Evolutionary conservation across 53 echinoderm and acorn worm genomes (phyloP).

Genomic region (Paelopatides confundens): DNA sequence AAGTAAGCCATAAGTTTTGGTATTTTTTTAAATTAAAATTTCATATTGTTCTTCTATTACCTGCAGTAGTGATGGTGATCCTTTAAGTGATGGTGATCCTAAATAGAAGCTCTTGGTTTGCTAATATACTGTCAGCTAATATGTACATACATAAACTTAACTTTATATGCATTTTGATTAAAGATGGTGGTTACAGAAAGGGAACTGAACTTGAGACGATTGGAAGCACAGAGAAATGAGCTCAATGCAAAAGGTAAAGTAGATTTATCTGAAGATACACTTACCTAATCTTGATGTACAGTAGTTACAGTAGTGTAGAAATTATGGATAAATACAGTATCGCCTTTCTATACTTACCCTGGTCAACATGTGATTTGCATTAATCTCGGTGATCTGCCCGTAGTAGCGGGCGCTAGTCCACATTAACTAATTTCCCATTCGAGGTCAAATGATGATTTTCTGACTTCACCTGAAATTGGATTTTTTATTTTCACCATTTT

Average conservation of each 20-base stretch:
- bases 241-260: constrained; percentile 92
- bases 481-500: too few relatives aligned
- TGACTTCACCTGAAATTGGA: too few relatives aligned
- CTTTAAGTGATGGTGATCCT: not conserved
- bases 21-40: too few relatives aligned
- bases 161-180: not conserved
- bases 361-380: too few relatives aligned
- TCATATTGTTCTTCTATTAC: too few relatives aligned
- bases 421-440: too few relatives aligned
- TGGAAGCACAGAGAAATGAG: constrained; percentile 98
- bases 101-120: not conserved
- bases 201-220: constrained; percentile 87
- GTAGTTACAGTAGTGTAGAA: too few relatives aligned
- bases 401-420: too few relatives aligned
- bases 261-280: not conserved
- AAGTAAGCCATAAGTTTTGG: too few relatives aligned
- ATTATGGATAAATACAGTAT: not conserved
- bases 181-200: constrained; percentile 96
- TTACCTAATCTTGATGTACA: not conserved
- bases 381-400: too few relatives aligned
- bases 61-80: not conserved
- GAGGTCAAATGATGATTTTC: too few relatives aligned
- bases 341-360: not conserved
- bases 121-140: not conserved
- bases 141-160: not conserved